These are phyloP conservation scores for Drosophila jambulina DNA, from an alignment of 1,140 invertebrate genomes.

Conservation along the genomic window DNA sequence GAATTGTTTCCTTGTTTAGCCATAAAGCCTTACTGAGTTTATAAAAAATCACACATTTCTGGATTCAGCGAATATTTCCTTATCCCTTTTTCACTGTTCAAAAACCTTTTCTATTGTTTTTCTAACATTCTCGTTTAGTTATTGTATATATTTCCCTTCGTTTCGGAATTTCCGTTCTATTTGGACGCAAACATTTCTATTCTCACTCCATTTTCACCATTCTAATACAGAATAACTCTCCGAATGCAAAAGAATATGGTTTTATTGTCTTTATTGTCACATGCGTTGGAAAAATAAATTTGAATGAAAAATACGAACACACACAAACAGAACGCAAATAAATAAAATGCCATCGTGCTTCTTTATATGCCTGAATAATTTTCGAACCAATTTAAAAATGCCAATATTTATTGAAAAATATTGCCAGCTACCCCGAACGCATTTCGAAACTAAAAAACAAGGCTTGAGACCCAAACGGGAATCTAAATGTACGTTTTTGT, in stretches of 20 bases:
- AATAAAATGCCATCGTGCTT: conserved; percentile 72
- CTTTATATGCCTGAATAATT: conserved; percentile 77
- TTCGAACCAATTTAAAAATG: conserved; percentile 73
- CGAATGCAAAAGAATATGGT: conserved; percentile 19
- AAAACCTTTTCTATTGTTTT: conserved; percentile 14
- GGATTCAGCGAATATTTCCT: conserved; percentile 1
- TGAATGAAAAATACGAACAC: conserved; percentile 32
- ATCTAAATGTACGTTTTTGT: conserved; percentile 26
- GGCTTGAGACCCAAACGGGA: conserved; percentile 26
- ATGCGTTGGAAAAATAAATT: conserved; percentile 49
- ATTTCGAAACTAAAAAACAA: conserved; percentile 42
- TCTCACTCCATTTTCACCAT: conserved; percentile 33
- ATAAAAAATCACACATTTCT: neutral
- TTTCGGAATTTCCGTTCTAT: conserved; percentile 33
- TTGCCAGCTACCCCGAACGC: conserved; percentile 32
- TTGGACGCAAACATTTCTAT: conserved; percentile 55
- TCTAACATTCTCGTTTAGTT: conserved; percentile 15
- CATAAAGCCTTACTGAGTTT: neutral
- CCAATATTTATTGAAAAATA: conserved; percentile 82
- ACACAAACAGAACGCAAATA: conserved; percentile 52
- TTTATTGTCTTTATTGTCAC: conserved; percentile 60
- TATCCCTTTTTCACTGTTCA: neutral
- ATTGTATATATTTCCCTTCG: conserved; percentile 15
- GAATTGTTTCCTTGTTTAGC: neutral
- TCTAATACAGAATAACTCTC: conserved; percentile 17